phyloP scores from a whole-genome alignment of 2,113 vertebrate genomes.

The Amazona vittata region DNA sequence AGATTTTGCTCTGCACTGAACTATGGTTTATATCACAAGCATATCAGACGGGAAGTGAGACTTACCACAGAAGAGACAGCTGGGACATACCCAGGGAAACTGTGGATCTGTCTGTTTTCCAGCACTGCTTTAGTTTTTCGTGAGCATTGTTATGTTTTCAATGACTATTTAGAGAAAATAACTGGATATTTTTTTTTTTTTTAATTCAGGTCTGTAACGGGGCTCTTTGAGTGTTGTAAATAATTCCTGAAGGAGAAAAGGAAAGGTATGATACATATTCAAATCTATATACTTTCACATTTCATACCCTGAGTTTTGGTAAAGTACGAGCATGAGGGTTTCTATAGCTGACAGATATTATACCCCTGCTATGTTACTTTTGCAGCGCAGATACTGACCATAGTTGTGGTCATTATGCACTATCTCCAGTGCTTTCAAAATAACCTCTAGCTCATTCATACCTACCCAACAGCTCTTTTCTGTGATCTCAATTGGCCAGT shows the following conservation, averaged over 20 bases:
- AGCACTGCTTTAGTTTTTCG: neutral
- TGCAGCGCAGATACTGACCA: neutral
- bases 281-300: neutral
- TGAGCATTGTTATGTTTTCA: neutral
- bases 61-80: neutral
- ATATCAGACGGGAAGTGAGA: neutral
- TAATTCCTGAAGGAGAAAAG: neutral
- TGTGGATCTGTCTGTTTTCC: neutral
- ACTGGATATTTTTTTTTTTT: neutral
- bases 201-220: neutral
- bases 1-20: neutral
- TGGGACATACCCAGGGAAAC: neutral
- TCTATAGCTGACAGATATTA: neutral
- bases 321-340: neutral
- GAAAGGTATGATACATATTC: neutral
- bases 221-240: neutral
- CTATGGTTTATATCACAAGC: neutral
- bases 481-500: neutral
- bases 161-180: neutral
- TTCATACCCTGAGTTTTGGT: neutral
- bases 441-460: neutral
- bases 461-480: neutral
- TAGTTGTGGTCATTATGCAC: neutral
- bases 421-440: neutral
- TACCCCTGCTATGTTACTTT: neutral